phyloP scores from a whole-genome alignment of 53 echinoderm and acorn worm genomes.

The Paracentrotus lividus region DNA sequence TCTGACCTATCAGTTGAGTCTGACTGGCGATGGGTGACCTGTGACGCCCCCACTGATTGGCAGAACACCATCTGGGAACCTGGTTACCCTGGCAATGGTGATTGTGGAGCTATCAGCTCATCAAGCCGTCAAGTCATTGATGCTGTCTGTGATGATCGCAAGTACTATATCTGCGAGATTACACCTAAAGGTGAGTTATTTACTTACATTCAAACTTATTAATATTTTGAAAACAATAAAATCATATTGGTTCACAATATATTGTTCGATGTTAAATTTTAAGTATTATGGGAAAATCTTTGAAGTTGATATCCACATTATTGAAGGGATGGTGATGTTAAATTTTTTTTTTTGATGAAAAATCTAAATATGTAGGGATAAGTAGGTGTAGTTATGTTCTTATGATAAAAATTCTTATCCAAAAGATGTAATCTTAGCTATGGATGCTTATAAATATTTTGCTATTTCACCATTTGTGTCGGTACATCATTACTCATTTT shows the following conservation, averaged over 20 bases:
- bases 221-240: neutral
- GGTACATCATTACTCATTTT: no score
- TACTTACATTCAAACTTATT: neutral
- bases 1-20: conserved; percentile 84
- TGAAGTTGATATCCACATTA: neutral
- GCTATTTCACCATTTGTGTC: no score
- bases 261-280: no score
- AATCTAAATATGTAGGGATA: no score
- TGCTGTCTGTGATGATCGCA: conserved; percentile 71
- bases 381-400: no score
- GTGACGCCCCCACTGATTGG: conserved; percentile 76
- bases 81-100: conserved; percentile 77
- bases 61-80: conserved; percentile 84
- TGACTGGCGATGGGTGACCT: conserved; percentile 89
- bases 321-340: neutral
- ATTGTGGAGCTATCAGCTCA: conserved; percentile 78
- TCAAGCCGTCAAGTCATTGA: conserved; percentile 60
- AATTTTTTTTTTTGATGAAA: no score
- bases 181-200: conserved; percentile 78
- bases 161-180: conserved; percentile 79
- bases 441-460: no score
- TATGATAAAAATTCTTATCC: no score
- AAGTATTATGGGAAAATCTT: no score
- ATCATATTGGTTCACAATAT: no score
- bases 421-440: no score